These are phyloP conservation scores for Eubucco bourcierii DNA, from an alignment of 2,113 vertebrate species.

Conservation along the genomic window DNA sequence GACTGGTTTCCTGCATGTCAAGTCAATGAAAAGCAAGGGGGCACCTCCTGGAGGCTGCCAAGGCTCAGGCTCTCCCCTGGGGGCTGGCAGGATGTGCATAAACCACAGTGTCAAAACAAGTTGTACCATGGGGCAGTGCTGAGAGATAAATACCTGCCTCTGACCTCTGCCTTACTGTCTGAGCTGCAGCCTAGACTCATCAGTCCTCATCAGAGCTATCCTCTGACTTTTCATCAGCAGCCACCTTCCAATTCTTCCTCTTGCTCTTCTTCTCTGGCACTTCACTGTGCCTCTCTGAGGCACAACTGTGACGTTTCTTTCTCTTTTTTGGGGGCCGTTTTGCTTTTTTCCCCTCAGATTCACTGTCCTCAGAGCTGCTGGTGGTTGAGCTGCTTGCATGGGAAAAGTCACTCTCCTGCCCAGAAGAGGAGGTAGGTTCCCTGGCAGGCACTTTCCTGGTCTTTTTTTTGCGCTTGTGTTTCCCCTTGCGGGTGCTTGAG, in stretches of 20 bases:
- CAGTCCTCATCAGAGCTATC: constrained; percentile 86
- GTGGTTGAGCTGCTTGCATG: constrained; percentile 69
- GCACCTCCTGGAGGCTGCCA: background rate
- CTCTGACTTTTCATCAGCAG: constrained; percentile 83
- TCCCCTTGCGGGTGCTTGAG: constrained; percentile 56
- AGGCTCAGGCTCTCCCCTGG: background rate
- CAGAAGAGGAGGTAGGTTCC: constrained; percentile 68
- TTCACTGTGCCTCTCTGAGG: constrained; percentile 58
- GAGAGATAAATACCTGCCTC: background rate
- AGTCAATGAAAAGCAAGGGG: background rate
- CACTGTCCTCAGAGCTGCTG: constrained; percentile 76
- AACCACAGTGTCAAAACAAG: constrained; percentile 25
- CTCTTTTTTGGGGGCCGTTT: constrained; percentile 68
- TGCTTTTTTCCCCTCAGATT: constrained; percentile 67
- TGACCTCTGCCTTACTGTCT: background rate
- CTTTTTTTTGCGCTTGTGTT: constrained; percentile 77
- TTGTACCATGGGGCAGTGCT: background rate
- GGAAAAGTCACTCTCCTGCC: constrained; percentile 72
- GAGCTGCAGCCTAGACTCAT: background rate
- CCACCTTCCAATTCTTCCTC: constrained; percentile 90
- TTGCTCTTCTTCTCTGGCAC: constrained; percentile 71
- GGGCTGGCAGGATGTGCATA: background rate
- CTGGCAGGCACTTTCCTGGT: constrained; percentile 74
- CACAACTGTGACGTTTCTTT: constrained; percentile 42
- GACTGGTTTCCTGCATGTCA: background rate